phyloP scores from a whole-genome alignment of 30 jellyfish, hydroid and myxozoan genomes.

The Pelagia noctiluca region DNA sequence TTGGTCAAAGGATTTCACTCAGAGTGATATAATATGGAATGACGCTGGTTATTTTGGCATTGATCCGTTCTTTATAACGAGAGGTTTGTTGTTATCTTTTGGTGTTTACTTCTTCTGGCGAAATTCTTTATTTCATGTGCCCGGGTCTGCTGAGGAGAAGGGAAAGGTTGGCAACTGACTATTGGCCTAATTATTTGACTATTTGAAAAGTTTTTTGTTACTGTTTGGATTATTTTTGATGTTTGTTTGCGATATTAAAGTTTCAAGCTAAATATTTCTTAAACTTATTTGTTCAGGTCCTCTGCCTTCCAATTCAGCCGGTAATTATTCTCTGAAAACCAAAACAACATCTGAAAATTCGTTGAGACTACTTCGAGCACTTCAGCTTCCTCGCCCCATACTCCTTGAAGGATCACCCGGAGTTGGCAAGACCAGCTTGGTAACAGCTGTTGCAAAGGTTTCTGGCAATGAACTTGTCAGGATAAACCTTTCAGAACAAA shows the following conservation, averaged over 20 bases:
- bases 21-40: slow-evolving; percentile 10
- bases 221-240: no score
- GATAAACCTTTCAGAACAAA: slow-evolving; percentile 94
- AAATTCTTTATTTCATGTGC: no score
- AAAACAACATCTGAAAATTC: slow-evolving; percentile 88
- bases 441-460: slow-evolving; percentile 81
- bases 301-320: slow-evolving; percentile 31
- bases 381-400: slow-evolving; percentile 90
- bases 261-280: no score
- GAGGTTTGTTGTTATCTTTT: background rate
- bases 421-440: slow-evolving; percentile 96
- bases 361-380: slow-evolving; percentile 75
- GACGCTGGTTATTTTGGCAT: slow-evolving; percentile 66
- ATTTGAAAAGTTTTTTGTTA: no score
- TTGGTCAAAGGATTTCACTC: background rate
- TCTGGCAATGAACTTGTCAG: slow-evolving; percentile 82
- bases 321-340: slow-evolving; percentile 67
- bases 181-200: no score
- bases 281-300: slow-evolving; percentile 48
- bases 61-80: slow-evolving; percentile 43
- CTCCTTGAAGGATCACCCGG: slow-evolving; percentile 99
- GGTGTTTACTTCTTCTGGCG: no score
- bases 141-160: no score
- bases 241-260: no score
- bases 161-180: no score